Conservation (phyloP, 2,888 invertebrate genomes). For the Mantis religiosa region DNA sequence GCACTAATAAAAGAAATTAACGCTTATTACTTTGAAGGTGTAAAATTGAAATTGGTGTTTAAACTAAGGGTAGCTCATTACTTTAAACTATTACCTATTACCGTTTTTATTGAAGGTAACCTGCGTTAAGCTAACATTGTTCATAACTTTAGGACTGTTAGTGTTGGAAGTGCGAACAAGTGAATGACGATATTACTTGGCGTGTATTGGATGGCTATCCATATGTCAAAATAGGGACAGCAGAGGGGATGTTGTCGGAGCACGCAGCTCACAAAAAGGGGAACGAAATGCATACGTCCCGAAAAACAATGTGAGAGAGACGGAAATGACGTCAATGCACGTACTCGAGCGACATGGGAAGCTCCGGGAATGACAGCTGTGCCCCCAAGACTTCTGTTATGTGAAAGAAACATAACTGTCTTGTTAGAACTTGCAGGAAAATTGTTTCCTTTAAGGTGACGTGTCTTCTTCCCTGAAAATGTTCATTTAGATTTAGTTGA, state of each 20-base stretch:
- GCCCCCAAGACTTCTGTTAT: background rate
- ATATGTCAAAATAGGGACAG: background rate
- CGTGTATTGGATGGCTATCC: background rate
- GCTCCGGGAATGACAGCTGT: background rate
- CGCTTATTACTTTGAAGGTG: too few relatives aligned
- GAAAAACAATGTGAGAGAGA: background rate
- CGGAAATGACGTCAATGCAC: constrained; percentile 14
- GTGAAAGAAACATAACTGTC: background rate
- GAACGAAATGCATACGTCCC: background rate
- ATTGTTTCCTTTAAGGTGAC: background rate
- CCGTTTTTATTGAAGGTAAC: too few relatives aligned
- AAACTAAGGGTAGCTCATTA: too few relatives aligned
- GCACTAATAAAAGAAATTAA: too few relatives aligned
- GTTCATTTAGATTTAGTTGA: too few relatives aligned
- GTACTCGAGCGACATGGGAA: background rate
- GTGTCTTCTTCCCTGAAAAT: too few relatives aligned
- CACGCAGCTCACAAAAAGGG: background rate
- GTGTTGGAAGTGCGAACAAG: background rate
- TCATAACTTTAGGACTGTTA: too few relatives aligned
- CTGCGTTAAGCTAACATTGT: too few relatives aligned
- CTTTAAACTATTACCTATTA: too few relatives aligned
- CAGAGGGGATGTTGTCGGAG: background rate
- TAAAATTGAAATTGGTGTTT: too few relatives aligned
- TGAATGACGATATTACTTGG: background rate
- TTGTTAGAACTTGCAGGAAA: background rate